These are phyloP conservation scores for Diadumene lineata DNA, from an alignment of 92 coral and sea anemone species.

Conservation along the genomic window DNA sequence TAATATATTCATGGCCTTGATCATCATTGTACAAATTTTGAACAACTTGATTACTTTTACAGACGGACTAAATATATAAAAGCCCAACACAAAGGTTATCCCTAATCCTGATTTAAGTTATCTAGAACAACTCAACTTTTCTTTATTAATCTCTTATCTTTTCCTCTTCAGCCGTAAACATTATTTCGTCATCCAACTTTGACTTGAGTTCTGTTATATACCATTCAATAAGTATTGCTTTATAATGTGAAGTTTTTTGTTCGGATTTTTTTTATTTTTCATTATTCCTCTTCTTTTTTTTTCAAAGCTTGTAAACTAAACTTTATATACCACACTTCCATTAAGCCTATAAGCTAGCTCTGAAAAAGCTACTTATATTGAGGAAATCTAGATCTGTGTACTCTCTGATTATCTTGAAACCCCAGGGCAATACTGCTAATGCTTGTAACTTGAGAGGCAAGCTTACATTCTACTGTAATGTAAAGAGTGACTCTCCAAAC, in stretches of 20 bases:
- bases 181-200: too few relatives aligned
- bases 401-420: not conserved
- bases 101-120: not conserved
- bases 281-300: not conserved
- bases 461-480: not conserved
- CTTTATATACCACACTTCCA: not conserved
- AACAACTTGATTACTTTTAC: too few relatives aligned
- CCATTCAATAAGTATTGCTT: too few relatives aligned
- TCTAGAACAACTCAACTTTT: conserved; percentile 1
- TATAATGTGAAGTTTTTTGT: too few relatives aligned
- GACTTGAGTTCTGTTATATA: too few relatives aligned
- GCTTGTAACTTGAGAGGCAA: not conserved
- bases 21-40: too few relatives aligned
- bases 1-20: too few relatives aligned
- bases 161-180: conserved; percentile 3
- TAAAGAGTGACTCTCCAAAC: not conserved
- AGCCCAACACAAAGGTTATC: not conserved
- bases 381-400: not conserved
- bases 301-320: not conserved
- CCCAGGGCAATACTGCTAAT: not conserved
- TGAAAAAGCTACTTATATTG: not conserved
- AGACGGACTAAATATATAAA: not conserved
- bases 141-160: not conserved
- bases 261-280: conserved; percentile 6
- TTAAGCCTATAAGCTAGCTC: not conserved